Base-by-base conservation (phyloP, 2,113 vertebrate genomes). In the Urocolius indicus region DNA sequence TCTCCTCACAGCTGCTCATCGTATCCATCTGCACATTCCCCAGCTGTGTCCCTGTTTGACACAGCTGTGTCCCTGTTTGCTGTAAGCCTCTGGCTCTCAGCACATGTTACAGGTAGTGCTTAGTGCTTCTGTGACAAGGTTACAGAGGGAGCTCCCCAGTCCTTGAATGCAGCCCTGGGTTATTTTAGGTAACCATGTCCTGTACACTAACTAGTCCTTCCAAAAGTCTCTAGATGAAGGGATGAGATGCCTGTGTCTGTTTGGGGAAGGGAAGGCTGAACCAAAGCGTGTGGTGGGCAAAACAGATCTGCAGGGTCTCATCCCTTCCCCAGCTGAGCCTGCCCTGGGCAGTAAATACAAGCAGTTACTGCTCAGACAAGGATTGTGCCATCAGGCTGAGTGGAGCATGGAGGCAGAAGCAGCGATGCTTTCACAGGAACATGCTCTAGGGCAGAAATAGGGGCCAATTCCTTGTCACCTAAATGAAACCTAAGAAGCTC, bases 141-240 rank as follows among this genome's bases (percentile, higher is more conserved):
- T 16, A 65, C 65, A 81, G 83, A 93, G 88, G 92, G 85, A 94
- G 86, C 80, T 90, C 61, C 83, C 84, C 80, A 92, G 83, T 71
- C 73, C 29, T 48, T 80, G 72, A 62, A 67, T 29, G 24, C 68
- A 63, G 65, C 43, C 65, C 69, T 58, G 34, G 79, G 79, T 85
- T 92, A 69, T 27, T 83, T 92, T 85, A 71, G 85, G 94, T 94
- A 93, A 93, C 57, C 86, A 63, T 26, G 52, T 63, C 68, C 74
- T 63, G 32, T 48, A 13, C 2, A 16, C 72, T 74, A 76, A 80
- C 49, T 90, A 79, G 92, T 90, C 83, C 79, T 93, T 46, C 81
- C 48, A 32, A 14, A 5, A 89, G 76, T 55, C 34, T 51, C 63
- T 51, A 52, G 59, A 91, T 61, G 78, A 63, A 89, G 43, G 68